Evolutionary conservation across 2,113 vertebrate species (phyloP), one percentile per base, ranked within the genome.

Genomic region (Cephalophus harveyi): DNA sequence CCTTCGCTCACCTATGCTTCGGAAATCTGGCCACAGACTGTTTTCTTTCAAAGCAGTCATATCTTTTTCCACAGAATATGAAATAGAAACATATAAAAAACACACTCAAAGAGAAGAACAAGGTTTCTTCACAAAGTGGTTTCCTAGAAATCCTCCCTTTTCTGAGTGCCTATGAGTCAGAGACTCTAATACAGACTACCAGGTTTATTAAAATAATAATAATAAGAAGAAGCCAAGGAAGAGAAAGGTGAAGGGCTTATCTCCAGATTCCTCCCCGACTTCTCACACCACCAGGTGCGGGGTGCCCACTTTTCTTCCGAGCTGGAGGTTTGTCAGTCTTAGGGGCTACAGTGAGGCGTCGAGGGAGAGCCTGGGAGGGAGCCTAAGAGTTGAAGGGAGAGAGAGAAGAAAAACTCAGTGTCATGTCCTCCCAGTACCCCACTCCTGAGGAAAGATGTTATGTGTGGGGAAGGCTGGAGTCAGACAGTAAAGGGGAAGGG

Each of bases 181-280:
- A 97, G 40, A 81, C 55, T 92, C 90, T 89, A 74, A 84, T 8
- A 81, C 33, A 96, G 85, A 88, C 67, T 86, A 64, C 5, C 0
- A 46, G 23, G 57, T 87, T 96, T 94, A 96, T 94, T 96, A 84
- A 81, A 83, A 91, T 74, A 83, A 52, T 4, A 27, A 28, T 25
- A 82, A 89, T 59, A 40, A 54, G 6, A 50, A 52, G 28, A 86
- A 11, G 71, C 52, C 48, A 86, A 60, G 43, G 60, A 46, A 48
- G 55, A 83, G 27, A 23, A 36, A 28, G 50, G 16, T 5, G n/a
- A 40, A 64, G 46, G 46, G 62, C 46, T 98, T 76, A 98, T 97
- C 98, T 97, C 98, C 98, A 98, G 88, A 98, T 79, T 0, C 97
- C 92, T 0, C 97, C 97, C 3, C 97, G 97, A 16, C 88, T 89